Conservation (phyloP, 2,113 vertebrate species). For the human (Homo sapiens) region GRCh38 chr14:48810501-48811000, state of each 20-base stretch:
- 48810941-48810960: constrained; percentile 7
- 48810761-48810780: background rate
- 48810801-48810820: background rate
- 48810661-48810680: background rate
- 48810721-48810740: background rate
- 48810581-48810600: background rate
- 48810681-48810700: background rate
- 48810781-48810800: background rate
- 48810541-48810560: background rate
- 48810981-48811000: constrained; percentile 44
- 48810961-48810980: background rate
- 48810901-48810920: background rate
- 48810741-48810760: background rate
- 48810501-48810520: background rate
- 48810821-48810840: background rate
- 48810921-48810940: background rate
- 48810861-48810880: background rate
- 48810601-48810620: background rate
- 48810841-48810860: background rate
- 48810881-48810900: background rate
- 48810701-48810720: background rate
- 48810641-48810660: background rate
- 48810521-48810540: background rate
- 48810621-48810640: background rate
- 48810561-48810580: background rate